phyloP scores from a whole-genome alignment of 1,140 invertebrate species.

The Eurosta solidaginis region DNA sequence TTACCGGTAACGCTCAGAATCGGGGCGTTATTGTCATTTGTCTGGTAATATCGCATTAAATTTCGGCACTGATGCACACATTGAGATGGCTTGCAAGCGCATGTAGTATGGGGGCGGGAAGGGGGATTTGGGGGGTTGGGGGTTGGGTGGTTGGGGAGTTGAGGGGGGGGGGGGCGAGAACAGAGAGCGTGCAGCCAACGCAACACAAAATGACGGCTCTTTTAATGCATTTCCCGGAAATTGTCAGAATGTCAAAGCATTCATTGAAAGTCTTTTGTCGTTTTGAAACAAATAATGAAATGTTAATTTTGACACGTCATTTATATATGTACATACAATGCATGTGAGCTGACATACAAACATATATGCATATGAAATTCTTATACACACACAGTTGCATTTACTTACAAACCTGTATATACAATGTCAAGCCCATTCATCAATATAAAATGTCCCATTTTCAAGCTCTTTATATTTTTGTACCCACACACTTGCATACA shows the following conservation, averaged over 20 bases:
- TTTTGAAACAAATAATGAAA: constrained; percentile 29
- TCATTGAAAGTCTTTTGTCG: constrained; percentile 53
- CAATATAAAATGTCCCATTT: constrained; percentile 16
- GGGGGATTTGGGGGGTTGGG: too few species aligned
- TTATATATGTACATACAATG: not conserved
- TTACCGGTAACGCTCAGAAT: too few species aligned
- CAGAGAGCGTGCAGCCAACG: not conserved
- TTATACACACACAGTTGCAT: not conserved
- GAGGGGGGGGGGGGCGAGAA: too few species aligned
- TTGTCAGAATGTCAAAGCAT: constrained; percentile 51
- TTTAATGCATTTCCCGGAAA: constrained; percentile 18
- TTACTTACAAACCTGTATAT: not conserved
- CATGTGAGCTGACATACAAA: not conserved
- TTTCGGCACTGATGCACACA: constrained; percentile 8
- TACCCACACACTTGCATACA: not conserved
- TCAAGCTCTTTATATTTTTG: not conserved
- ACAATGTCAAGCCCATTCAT: not conserved
- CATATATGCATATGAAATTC: not conserved
- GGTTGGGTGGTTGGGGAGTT: too few species aligned
- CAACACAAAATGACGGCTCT: not conserved
- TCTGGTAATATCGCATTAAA: constrained; percentile 27
- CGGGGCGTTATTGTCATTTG: constrained; percentile 26
- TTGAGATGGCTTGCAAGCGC: not conserved
- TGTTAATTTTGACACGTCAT: constrained; percentile 31
- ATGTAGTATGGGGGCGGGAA: too few species aligned